Conservation (phyloP, 2,888 invertebrate species). For the Pemphredon lugubris region DNA sequence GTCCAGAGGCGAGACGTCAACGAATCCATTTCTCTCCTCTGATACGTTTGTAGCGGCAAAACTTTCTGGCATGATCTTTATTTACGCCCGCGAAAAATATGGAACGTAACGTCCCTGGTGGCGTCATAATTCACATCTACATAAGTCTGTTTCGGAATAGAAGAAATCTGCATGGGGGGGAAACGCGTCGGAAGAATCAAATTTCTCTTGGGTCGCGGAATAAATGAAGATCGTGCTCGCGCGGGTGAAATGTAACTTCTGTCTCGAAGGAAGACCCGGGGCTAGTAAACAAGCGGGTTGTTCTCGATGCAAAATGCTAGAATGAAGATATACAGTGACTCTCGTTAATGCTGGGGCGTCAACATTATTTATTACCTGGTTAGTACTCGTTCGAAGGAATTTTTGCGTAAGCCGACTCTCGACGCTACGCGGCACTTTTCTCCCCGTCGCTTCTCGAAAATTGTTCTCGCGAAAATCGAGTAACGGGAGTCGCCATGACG, state of each 20-base stretch:
- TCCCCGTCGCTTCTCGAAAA: background rate
- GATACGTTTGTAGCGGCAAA: constrained; percentile 24
- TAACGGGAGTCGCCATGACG: constrained; percentile 3
- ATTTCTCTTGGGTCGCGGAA: background rate
- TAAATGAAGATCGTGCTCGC: background rate
- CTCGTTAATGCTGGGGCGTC: no score
- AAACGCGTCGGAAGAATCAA: constrained; percentile 16
- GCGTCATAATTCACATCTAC: constrained; percentile 47
- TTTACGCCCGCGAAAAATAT: constrained; percentile 49
- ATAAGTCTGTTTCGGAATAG: constrained; percentile 26
- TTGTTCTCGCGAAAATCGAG: background rate
- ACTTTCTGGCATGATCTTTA: constrained; percentile 56
- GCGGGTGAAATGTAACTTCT: background rate
- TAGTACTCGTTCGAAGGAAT: no score
- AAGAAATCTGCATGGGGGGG: constrained; percentile 2
- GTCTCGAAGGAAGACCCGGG: no score
- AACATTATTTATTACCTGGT: no score
- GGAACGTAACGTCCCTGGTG: constrained; percentile 33
- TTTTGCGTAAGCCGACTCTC: no score
- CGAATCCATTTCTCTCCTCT: constrained; percentile 39
- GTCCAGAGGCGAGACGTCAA: constrained; percentile 19
- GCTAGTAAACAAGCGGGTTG: no score
- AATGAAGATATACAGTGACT: no score
- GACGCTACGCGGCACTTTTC: no score
- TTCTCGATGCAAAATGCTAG: no score